A percentile compares a stretch with the other conserved stretches of the same genome.
phyloP scores from a whole-genome alignment of 2,113 vertebrate species.

The Corynorhinus townsendii region DNA sequence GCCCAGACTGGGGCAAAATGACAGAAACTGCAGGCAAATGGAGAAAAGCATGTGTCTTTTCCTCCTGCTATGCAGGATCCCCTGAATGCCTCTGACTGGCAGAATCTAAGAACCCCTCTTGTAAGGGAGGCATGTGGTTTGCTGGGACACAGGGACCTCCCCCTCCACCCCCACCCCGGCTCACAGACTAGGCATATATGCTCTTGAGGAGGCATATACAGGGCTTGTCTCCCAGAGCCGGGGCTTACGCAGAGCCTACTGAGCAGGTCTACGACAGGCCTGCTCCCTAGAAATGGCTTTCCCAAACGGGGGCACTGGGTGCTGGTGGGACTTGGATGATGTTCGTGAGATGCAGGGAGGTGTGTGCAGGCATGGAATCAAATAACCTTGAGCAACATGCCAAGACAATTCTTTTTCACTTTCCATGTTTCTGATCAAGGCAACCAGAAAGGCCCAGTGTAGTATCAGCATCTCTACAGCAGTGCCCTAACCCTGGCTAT shows the following conservation, averaged over 20 bases:
- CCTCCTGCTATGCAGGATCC: rapidly evolving
- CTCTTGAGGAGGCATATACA: too few relatives aligned
- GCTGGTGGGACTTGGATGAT: background rate
- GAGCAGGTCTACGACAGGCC: background rate
- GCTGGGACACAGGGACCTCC: too few relatives aligned
- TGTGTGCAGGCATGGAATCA: background rate
- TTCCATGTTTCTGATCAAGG: background rate
- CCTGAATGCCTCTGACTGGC: background rate
- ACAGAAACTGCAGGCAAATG: background rate
- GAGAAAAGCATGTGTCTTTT: too few relatives aligned
- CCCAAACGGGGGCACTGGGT: background rate
- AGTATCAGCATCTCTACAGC: rapidly evolving
- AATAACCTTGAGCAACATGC: background rate
- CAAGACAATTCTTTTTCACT: background rate
- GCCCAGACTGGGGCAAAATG: background rate
- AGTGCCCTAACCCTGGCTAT: background rate
- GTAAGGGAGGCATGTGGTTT: background rate
- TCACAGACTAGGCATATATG: background rate
- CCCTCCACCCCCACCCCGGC: too few relatives aligned
- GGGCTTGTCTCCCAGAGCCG: background rate
- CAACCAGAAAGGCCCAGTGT: background rate
- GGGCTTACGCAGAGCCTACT: background rate
- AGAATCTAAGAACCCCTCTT: background rate
- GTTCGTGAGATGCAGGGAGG: background rate
- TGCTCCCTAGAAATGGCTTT: background rate